phyloP scores from a whole-genome alignment of 1,140 invertebrate genomes.

The Chrysomallon squamiferum region DNA sequence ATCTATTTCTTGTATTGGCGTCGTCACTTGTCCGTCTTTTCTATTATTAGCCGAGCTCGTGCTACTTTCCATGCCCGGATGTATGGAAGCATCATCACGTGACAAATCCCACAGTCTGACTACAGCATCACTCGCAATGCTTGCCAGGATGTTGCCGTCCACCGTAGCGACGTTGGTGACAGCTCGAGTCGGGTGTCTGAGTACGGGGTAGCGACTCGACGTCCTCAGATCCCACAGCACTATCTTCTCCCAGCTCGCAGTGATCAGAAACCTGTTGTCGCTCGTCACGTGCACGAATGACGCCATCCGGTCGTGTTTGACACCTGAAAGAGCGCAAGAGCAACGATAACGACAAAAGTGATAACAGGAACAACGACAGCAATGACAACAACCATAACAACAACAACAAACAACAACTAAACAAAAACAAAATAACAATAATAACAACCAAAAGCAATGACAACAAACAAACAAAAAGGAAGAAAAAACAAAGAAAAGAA shows the following conservation, averaged over 20 bases:
- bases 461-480: no score
- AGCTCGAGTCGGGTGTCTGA: neutral
- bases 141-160: neutral
- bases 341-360: no score
- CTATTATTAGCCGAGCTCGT: neutral
- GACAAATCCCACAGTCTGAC: conserved; percentile 1
- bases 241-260: neutral
- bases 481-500: no score
- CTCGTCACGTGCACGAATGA: neutral
- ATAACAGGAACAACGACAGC: no score
- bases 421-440: no score
- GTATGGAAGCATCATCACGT: neutral
- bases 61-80: neutral
- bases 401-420: no score
- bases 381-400: no score
- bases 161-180: neutral
- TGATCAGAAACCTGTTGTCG: neutral
- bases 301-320: conserved; percentile 1
- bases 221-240: neutral
- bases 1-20: neutral
- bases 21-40: neutral
- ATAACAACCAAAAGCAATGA: no score
- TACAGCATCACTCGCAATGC: neutral
- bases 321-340: neutral
- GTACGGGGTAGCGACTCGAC: neutral